These are phyloP conservation scores for Psococerastis gibbosa DNA, from an alignment of 2,888 invertebrate genomes.

Conservation along the genomic window DNA sequence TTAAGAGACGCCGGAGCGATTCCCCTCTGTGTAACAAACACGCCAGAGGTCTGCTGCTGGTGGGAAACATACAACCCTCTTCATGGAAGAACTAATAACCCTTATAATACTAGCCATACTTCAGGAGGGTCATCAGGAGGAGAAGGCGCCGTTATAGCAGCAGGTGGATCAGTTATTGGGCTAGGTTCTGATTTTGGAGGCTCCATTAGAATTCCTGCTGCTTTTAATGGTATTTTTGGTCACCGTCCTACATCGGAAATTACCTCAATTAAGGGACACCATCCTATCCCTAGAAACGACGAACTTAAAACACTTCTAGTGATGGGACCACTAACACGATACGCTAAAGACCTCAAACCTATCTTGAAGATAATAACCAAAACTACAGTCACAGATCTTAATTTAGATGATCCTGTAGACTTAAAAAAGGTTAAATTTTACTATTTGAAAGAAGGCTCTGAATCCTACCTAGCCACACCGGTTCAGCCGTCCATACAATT, in stretches of 20 bases:
- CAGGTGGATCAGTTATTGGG: conserved; percentile 64
- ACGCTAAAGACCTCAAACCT: conserved; percentile 63
- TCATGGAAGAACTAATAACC: conserved; percentile 62
- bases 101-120: conserved; percentile 53
- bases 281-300: conserved; percentile 45
- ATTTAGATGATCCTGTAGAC: conserved; percentile 32
- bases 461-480: conserved; percentile 24
- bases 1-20: conserved; percentile 57
- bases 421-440: conserved; percentile 48
- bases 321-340: conserved; percentile 73
- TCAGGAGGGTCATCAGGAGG: conserved; percentile 82
- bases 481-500: background rate
- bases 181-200: conserved; percentile 82
- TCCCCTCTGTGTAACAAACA: conserved; percentile 62
- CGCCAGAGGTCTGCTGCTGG: conserved; percentile 74
- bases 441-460: conserved; percentile 58
- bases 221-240: conserved; percentile 85
- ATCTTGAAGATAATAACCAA: conserved; percentile 49
- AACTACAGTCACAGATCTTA: conserved; percentile 25
- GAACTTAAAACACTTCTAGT: conserved; percentile 22
- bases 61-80: conserved; percentile 69
- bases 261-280: conserved; percentile 19
- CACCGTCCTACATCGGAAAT: conserved; percentile 45
- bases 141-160: conserved; percentile 55
- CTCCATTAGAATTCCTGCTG: conserved; percentile 69